A percentile compares a stretch with the other conserved stretches of the same genome.
Conservation (phyloP, 2,113 vertebrate genomes). For the Crocuta crocuta region DNA sequence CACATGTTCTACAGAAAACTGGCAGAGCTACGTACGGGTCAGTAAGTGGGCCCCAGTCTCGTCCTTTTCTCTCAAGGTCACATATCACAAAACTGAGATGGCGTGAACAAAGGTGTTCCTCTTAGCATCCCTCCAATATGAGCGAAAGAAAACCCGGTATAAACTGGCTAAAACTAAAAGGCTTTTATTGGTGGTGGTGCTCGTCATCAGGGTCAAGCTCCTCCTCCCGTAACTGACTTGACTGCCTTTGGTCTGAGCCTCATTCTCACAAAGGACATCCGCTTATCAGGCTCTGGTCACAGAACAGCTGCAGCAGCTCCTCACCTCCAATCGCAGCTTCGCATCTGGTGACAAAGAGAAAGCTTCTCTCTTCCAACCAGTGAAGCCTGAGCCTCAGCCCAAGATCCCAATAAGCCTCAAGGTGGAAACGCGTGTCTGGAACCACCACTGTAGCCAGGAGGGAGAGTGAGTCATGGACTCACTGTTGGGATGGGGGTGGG, state of each 20-base stretch:
- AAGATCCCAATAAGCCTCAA: neutral
- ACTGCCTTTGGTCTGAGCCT: neutral
- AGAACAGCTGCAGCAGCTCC: neutral
- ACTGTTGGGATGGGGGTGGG: neutral
- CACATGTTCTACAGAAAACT: neutral
- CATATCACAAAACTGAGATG: neutral
- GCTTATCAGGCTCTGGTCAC: neutral
- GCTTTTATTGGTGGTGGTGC: neutral
- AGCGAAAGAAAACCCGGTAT: neutral
- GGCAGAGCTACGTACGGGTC: neutral
- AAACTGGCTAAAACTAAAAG: neutral
- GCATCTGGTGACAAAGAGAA: neutral
- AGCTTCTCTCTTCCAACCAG: neutral
- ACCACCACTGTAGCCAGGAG: neutral
- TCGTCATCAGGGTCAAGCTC: accelerated
- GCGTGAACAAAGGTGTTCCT: neutral
- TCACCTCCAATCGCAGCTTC: neutral
- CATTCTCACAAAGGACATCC: neutral
- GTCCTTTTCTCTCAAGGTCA: neutral
- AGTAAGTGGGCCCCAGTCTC: too few relatives aligned
- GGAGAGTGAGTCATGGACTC: neutral
- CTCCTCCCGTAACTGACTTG: accelerated
- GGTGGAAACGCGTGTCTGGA: neutral
- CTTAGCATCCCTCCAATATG: neutral
- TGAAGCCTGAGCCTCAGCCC: neutral